A percentile compares a stretch with the other conserved stretches of the same genome.
Evolutionary conservation across 92 coral and sea anemone species (phyloP).

Genomic region (Hydrozoanthus gracilis): DNA sequence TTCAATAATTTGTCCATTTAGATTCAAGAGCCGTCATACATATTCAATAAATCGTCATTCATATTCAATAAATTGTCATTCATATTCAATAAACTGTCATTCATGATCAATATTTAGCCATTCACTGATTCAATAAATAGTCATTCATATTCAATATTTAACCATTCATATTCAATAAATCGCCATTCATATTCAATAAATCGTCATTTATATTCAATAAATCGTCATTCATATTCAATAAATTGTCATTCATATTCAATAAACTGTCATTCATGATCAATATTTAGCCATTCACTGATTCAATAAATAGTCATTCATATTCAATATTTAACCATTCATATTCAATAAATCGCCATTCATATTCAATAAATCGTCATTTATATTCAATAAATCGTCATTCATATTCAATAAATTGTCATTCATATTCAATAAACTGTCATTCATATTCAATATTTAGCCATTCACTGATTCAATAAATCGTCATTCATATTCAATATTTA

Average conservation of each 20-base stretch:
- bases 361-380: background rate
- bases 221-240: background rate
- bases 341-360: too few species aligned
- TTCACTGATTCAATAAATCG: background rate
- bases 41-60: background rate
- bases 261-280: too few species aligned
- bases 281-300: background rate
- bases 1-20: too few species aligned
- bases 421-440: too few species aligned
- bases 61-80: background rate
- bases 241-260: too few species aligned
- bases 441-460: background rate
- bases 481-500: background rate
- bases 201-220: background rate
- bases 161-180: background rate
- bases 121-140: background rate
- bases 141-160: too few species aligned
- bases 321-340: background rate
- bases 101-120: too few species aligned
- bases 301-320: background rate
- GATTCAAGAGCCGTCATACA: background rate
- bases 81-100: background rate
- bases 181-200: background rate
- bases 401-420: too few species aligned
- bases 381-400: background rate